phyloP scores from a whole-genome alignment of 1,140 invertebrate species.

The Grapholita molesta region DNA sequence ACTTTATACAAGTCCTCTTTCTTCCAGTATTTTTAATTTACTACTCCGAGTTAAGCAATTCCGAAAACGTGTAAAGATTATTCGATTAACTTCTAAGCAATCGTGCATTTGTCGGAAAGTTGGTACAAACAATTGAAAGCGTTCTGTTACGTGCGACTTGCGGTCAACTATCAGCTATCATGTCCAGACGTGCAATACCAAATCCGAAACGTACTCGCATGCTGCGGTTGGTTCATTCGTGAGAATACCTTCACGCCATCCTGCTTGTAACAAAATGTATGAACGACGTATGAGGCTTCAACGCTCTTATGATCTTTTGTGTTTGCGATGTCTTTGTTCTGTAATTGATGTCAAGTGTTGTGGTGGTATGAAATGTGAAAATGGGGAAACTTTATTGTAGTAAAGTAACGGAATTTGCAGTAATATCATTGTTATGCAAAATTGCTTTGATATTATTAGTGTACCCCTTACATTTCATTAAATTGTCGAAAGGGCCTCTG shows the following conservation, averaged over 20 bases:
- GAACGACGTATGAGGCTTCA: background rate
- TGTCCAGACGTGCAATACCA: constrained; percentile 14
- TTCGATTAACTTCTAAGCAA: no score
- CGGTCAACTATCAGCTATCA: constrained; percentile 13
- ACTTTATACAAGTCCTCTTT: no score
- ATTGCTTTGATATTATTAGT: no score
- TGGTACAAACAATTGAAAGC: background rate
- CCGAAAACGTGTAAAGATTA: no score
- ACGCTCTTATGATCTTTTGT: background rate
- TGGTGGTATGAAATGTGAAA: constrained; percentile 7
- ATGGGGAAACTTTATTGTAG: constrained; percentile 1
- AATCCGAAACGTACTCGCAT: constrained; percentile 9
- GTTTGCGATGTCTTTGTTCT: background rate
- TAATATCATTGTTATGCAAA: background rate
- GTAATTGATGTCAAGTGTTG: constrained; percentile 17
- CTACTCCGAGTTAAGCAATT: background rate
- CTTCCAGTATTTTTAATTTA: no score
- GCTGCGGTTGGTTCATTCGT: constrained; percentile 8
- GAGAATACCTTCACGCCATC: background rate
- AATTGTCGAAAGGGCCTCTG: no score
- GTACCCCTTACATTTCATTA: no score
- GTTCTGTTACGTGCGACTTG: background rate
- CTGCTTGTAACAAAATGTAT: background rate
- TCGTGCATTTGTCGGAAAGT: no score
- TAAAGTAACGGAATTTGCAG: background rate